These are phyloP conservation scores for Enteromius treurensis DNA, from an alignment of 2,797 vertebrate species.

Conservation along the genomic window DNA sequence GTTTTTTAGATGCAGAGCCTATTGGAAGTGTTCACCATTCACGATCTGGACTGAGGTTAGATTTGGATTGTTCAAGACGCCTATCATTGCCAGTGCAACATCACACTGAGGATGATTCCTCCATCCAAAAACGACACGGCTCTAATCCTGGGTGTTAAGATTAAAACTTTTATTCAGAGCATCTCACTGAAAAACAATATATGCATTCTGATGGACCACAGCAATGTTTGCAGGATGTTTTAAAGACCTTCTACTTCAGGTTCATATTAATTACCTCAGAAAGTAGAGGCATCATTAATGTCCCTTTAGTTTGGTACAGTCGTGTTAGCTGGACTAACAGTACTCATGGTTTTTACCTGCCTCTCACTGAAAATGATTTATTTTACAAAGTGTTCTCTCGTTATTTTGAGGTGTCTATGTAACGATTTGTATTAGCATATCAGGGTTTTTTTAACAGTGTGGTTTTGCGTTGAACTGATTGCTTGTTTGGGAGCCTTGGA, in stretches of 20 bases:
- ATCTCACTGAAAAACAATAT: slow-evolving; percentile 12
- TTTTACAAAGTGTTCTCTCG: slow-evolving; percentile 33
- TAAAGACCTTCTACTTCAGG: slow-evolving; percentile 7
- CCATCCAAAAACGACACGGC: slow-evolving; percentile 52
- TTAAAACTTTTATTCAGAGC: not conserved
- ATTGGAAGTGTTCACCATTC: slow-evolving; percentile 26
- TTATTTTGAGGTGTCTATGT: slow-evolving; percentile 18
- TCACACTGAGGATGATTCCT: slow-evolving; percentile 36
- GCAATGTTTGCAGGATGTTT: not conserved
- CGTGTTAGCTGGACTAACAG: slow-evolving; percentile 54
- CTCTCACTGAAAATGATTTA: slow-evolving; percentile 20
- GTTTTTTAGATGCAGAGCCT: not conserved
- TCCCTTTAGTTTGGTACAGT: slow-evolving; percentile 12
- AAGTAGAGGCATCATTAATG: not conserved
- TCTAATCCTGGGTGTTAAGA: slow-evolving; percentile 59
- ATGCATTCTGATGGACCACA: not conserved
- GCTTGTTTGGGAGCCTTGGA: slow-evolving; percentile 5
- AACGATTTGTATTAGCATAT: slow-evolving; percentile 39
- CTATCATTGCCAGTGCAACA: slow-evolving; percentile 55
- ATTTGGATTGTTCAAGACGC: slow-evolving; percentile 46
- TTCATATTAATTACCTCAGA: slow-evolving; percentile 32
- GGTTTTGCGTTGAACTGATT: slow-evolving; percentile 22
- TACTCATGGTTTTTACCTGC: slow-evolving; percentile 27
- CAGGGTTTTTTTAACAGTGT: slow-evolving; percentile 25
- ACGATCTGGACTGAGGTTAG: slow-evolving; percentile 29